Evolutionary conservation across 2,113 vertebrate species (phyloP).

Genomic region (Carettochelys insculpta): DNA sequence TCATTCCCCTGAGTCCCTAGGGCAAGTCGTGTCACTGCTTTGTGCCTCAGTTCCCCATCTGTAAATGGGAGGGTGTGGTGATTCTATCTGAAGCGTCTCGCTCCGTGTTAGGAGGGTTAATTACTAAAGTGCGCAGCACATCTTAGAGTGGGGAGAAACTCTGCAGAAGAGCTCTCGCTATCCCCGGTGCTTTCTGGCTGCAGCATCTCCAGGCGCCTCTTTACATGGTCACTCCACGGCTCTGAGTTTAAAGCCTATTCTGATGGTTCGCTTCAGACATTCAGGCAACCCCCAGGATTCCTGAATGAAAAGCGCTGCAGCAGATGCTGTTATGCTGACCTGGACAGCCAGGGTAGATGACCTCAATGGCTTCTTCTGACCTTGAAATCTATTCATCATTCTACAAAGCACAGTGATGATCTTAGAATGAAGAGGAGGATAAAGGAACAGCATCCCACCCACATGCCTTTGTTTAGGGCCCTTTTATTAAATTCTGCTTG

Average conservation of each 20-base stretch:
- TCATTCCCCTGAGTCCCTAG: neutral
- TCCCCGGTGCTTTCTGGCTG: neutral
- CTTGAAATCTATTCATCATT: neutral
- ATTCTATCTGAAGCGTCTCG: neutral
- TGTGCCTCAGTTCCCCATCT: neutral
- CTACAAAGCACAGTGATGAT: neutral
- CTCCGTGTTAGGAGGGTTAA: neutral
- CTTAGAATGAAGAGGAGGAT: neutral
- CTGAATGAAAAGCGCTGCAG: neutral
- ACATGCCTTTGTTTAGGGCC: neutral
- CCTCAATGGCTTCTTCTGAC: neutral
- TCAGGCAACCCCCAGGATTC: neutral
- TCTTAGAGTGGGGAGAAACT: neutral
- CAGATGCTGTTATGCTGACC: neutral
- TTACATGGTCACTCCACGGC: neutral
- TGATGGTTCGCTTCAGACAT: neutral
- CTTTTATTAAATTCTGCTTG: neutral
- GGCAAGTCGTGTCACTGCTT: neutral
- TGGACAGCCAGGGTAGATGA: neutral
- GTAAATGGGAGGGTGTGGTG: neutral
- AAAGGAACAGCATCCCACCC: neutral
- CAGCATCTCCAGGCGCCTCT: neutral
- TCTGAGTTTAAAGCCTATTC: neutral
- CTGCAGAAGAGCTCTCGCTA: neutral
- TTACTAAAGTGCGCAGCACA: neutral